Percentiles rank a stretch among this genome's conserved stretches.
Conservation (phyloP, 2,888 invertebrate species). For the Eupithecia subfuscata region DNA sequence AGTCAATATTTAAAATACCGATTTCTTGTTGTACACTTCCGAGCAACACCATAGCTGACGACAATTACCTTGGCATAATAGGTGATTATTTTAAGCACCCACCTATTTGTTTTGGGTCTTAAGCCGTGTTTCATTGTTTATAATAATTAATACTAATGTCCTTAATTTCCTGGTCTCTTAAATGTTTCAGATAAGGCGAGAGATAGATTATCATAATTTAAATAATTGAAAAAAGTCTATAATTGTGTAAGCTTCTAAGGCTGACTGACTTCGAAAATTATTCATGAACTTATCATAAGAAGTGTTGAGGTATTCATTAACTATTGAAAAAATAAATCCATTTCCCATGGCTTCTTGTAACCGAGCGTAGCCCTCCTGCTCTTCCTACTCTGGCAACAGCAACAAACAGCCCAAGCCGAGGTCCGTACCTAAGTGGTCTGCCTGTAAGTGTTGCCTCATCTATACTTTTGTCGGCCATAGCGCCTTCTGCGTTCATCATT, state of each 20-base stretch:
- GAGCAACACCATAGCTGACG: not conserved
- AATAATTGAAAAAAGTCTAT: not conserved
- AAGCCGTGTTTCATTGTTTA: not conserved
- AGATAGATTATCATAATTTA: not conserved
- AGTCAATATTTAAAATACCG: conserved; percentile 34
- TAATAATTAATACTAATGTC: not conserved
- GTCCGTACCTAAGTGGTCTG: no score
- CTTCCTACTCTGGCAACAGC: no score
- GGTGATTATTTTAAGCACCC: not conserved
- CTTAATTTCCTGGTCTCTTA: not conserved
- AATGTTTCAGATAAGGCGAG: not conserved
- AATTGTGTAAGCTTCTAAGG: not conserved
- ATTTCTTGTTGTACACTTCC: conserved; percentile 13
- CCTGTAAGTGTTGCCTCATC: no score
- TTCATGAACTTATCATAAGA: no score
- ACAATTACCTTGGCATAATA: not conserved
- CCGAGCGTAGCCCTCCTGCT: no score
- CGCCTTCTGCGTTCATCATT: no score
- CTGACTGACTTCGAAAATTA: no score
- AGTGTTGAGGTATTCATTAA: no score
- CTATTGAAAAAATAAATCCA: no score
- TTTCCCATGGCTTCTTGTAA: no score
- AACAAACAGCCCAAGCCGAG: no score
- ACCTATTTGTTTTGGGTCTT: not conserved
- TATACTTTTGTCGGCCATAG: no score